phyloP scores from a whole-genome alignment of 1,140 invertebrate genomes.

The Rhagoletis zephyria region DNA sequence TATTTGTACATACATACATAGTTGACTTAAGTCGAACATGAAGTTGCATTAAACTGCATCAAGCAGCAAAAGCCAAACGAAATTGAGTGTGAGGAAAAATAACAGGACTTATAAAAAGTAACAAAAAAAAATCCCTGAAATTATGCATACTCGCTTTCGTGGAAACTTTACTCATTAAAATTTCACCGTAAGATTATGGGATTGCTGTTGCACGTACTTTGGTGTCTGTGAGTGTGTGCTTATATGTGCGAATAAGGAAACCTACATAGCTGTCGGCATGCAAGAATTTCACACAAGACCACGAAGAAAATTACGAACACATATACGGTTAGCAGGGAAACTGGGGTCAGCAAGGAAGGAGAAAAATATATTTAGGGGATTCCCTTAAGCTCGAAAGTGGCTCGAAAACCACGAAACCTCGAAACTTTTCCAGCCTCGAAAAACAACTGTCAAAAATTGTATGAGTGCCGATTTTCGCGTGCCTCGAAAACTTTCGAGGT shows the following conservation, averaged over 20 bases:
- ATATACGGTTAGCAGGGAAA: not conserved
- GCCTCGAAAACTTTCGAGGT: no score
- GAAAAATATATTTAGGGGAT: no score
- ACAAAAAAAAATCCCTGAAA: not conserved
- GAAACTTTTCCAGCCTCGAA: no score
- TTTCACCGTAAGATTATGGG: constrained; percentile 22
- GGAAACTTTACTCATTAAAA: constrained; percentile 50
- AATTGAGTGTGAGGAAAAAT: constrained; percentile 32
- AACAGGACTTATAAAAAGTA: not conserved
- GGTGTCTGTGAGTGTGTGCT: not conserved
- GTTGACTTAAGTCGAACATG: constrained; percentile 8
- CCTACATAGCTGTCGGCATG: not conserved
- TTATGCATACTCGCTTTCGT: not conserved
- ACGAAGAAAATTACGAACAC: not conserved
- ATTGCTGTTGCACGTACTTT: not conserved
- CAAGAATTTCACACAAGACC: not conserved
- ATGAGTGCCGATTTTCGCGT: no score
- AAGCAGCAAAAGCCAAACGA: constrained; percentile 10
- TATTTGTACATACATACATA: not conserved
- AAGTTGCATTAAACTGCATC: constrained; percentile 38
- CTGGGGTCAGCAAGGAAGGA: no score
- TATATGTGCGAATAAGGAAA: not conserved
- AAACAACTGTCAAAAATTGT: no score
- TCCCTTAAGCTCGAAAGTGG: no score
- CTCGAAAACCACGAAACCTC: no score